A percentile compares a stretch with the other conserved stretches of the same genome.
These are phyloP conservation scores for Myotis yumanensis DNA, from an alignment of 2,113 vertebrate species.

Conservation along the genomic window DNA sequence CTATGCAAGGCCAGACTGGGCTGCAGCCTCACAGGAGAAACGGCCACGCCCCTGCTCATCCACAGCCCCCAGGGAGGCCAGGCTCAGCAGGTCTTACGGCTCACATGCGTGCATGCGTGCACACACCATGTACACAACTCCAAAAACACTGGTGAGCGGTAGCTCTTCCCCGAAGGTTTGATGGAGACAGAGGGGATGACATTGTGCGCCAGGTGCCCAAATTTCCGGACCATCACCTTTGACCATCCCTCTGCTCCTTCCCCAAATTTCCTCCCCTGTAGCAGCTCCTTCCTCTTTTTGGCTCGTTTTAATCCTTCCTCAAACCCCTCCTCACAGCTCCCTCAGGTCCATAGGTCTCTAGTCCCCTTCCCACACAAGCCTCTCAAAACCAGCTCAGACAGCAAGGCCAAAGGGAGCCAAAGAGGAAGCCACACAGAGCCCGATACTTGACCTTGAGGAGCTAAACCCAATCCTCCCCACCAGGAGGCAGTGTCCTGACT, in stretches of 20 bases:
- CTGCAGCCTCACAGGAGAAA: neutral
- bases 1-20: neutral
- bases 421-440: neutral
- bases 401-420: neutral
- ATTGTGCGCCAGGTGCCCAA: neutral
- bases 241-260: neutral
- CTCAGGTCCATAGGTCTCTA: neutral
- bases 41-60: neutral
- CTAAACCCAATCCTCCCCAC: no score
- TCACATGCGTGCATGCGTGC: accelerated
- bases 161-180: neutral
- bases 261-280: neutral
- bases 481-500: neutral
- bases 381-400: neutral
- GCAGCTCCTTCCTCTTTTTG: neutral
- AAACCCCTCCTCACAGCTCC: neutral
- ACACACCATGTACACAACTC: neutral
- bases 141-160: neutral
- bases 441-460: neutral
- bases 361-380: neutral
- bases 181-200: neutral
- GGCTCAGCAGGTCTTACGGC: neutral
- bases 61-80: neutral
- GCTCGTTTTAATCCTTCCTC: neutral
- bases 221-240: neutral